Conservation (phyloP, 2,797 vertebrate genomes). For the Lycodopsis pacificus region DNA sequence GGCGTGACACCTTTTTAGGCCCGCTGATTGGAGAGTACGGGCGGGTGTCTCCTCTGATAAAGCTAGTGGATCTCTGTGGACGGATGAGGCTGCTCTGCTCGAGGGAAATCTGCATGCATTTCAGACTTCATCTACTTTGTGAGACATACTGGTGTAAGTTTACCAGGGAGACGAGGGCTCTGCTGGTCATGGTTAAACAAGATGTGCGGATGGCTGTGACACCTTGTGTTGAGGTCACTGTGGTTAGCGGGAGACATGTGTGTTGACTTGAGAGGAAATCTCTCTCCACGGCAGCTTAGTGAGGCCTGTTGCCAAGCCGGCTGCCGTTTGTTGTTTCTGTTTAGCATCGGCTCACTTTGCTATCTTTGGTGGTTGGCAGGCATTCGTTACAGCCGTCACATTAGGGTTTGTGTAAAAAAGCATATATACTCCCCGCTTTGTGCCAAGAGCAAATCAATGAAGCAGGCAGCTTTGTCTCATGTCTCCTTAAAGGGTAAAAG, state of each 20-base stretch:
- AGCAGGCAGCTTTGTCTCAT: not conserved
- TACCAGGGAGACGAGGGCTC: slow-evolving; percentile 44
- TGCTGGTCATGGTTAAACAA: slow-evolving; percentile 61
- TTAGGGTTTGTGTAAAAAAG: not conserved
- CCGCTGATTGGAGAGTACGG: slow-evolving; percentile 34
- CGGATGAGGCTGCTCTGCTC: slow-evolving; percentile 22
- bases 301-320: slow-evolving; percentile 28
- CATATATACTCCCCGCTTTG: slow-evolving; percentile 2
- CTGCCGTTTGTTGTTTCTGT: slow-evolving; percentile 50
- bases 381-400: slow-evolving; percentile 29
- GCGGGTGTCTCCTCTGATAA: slow-evolving; percentile 35
- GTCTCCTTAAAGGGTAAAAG: not conserved
- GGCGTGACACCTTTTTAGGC: slow-evolving; percentile 57
- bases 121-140: slow-evolving; percentile 12
- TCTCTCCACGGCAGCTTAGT: slow-evolving; percentile 38
- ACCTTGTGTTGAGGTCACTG: slow-evolving; percentile 49
- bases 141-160: slow-evolving; percentile 38
- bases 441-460: slow-evolving; percentile 24
- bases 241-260: slow-evolving; percentile 22
- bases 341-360: slow-evolving; percentile 22
- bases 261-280: slow-evolving; percentile 38
- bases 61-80: slow-evolving; percentile 28
- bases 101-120: slow-evolving; percentile 23
- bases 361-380: slow-evolving; percentile 20
- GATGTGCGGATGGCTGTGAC: slow-evolving; percentile 56